Base-by-base conservation (phyloP, 1,140 invertebrate genomes). In the Metopolophium dirhodum region DNA sequence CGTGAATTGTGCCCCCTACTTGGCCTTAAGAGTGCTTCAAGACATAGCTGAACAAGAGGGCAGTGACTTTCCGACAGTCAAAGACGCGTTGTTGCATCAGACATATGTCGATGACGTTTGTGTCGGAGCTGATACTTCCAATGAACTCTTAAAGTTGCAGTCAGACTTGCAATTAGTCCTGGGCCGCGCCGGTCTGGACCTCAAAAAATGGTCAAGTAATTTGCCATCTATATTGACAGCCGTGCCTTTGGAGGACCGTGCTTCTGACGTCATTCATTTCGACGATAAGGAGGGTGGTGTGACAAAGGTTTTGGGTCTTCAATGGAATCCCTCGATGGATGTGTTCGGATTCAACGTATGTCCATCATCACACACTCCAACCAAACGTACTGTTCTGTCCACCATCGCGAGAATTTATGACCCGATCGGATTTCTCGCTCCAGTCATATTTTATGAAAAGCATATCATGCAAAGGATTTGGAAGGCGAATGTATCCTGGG, bases 131-230 rank as follows among this genome's bases (percentile, higher is more conserved):
- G 37, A 37, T 37, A 37, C 30, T 82, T 37, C 30, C 35, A 8
- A 2, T 82, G 77, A 35, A 6, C 30, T 82, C 1, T 1, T 82
- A 3, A n/a, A 35, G 35, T n/a, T 82, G 30, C 82, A 85, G 8
- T 85, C 82, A 37, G 82, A 85, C 20, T 45, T 85, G 37, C 82
- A 85, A 23, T 85, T 37, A 45, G 82, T 89, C 26, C 26, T 68
- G 61, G 26, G 26, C 26, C 61, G 61, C 23, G 88, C 47, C 49
- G 37, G 88, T 47, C 49, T 89, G 18, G 26, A 89, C 3, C 47
- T 89, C 20, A 89, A 57, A 51, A 89, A 89, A 35, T 89, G 88
- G 88, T 51, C 51, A 35, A 51, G 47, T 20, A 89, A 89, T 51
- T 51, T 30, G 14, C 14, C n/a, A 37, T 35, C 37, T 45, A 47